Evolutionary conservation across 37 sponge, comb jelly and placozoan species (phyloP).

Genomic region (Cliona cf. orientalis): DNA sequence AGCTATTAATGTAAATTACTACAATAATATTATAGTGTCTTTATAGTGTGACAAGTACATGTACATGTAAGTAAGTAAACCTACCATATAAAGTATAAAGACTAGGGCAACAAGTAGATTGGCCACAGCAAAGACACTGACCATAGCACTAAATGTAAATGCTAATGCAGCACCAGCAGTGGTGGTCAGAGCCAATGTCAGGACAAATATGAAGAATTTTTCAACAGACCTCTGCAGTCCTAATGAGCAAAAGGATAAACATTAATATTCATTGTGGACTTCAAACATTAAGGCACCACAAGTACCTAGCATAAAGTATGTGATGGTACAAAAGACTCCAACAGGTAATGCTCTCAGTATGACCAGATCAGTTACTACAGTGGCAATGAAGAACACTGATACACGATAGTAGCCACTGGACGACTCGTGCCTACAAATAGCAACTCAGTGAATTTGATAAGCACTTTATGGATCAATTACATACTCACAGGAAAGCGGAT

Average conservation of each 20-base stretch:
- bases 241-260: conserved; percentile 3
- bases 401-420: conserved; percentile 84
- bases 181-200: conserved; percentile 64
- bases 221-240: conserved; percentile 42
- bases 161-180: conserved; percentile 49
- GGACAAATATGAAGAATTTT: conserved; percentile 58
- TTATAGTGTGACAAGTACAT: background rate
- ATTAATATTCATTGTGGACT: background rate
- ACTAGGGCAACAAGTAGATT: conserved; percentile 53
- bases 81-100: conserved; percentile 66
- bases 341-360: conserved; percentile 65
- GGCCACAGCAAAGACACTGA: conserved; percentile 59
- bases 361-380: conserved; percentile 62
- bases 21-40: background rate
- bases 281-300: background rate
- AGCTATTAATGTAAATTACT: conserved; percentile 19
- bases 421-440: conserved; percentile 61
- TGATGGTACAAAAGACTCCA: conserved; percentile 43
- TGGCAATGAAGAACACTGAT: conserved; percentile 74
- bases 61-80: background rate
- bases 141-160: conserved; percentile 63
- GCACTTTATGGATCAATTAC: background rate
- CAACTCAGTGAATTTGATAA: too few species aligned
- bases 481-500: conserved; percentile 64
- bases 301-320: conserved; percentile 77